These are phyloP conservation scores for Troilus luridus DNA, from an alignment of 2,888 invertebrate species.

Conservation along the genomic window DNA sequence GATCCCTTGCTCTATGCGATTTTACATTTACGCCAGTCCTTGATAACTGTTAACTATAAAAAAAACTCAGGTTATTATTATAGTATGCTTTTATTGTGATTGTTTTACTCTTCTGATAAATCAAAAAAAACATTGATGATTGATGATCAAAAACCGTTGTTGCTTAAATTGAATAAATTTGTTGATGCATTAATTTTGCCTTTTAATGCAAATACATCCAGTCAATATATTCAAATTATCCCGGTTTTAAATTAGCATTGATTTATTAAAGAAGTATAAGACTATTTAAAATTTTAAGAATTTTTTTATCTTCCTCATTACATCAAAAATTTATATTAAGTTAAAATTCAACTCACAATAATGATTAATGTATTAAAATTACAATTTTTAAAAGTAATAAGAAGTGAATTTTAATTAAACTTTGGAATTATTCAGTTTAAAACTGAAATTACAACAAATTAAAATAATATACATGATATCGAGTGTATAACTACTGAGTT, in stretches of 20 bases:
- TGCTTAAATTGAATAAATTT: too few relatives aligned
- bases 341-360: not conserved
- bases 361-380: slow-evolving; percentile 6
- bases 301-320: not conserved
- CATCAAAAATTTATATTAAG: not conserved
- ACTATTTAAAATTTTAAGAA: not conserved
- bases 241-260: not conserved
- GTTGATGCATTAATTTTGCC: too few relatives aligned
- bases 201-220: too few relatives aligned
- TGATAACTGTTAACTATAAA: too few relatives aligned
- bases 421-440: not conserved
- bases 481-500: not conserved
- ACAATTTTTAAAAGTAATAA: not conserved
- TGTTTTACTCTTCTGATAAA: too few relatives aligned
- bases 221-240: not conserved
- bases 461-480: not conserved
- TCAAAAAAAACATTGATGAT: too few relatives aligned
- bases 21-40: too few relatives aligned
- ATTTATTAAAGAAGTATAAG: not conserved
- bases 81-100: too few relatives aligned
- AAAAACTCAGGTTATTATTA: too few relatives aligned
- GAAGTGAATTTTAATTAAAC: not conserved
- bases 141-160: too few relatives aligned
- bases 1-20: too few relatives aligned
- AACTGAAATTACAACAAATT: not conserved